These are phyloP conservation scores for Pristionchus arcanus DNA, from an alignment of 2,888 invertebrate species.

Conservation along the genomic window DNA sequence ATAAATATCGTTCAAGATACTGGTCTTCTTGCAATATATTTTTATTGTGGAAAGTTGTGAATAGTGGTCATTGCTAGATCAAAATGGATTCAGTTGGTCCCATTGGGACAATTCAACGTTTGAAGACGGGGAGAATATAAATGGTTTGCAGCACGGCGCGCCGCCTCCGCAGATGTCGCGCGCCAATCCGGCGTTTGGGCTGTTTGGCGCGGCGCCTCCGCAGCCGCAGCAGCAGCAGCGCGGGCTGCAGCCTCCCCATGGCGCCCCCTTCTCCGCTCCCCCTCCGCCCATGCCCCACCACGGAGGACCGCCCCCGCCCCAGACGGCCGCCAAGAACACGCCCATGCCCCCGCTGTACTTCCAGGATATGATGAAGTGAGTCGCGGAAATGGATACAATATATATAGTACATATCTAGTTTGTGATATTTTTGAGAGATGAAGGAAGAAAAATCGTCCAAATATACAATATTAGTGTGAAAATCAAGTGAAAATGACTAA, in stretches of 20 bases:
- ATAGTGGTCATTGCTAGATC: too few species aligned
- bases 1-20: background rate
- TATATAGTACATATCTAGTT: too few species aligned
- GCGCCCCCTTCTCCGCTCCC: background rate
- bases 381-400: background rate
- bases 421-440: too few species aligned
- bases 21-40: too few species aligned
- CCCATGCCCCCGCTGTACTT: conserved; percentile 17
- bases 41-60: too few species aligned
- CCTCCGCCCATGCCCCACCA: conserved; percentile 8
- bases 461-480: too few species aligned
- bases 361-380: conserved; percentile 47
- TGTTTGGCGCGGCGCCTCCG: conserved; percentile 3
- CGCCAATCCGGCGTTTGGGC: background rate
- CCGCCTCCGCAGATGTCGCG: conserved; percentile 3
- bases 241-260: background rate
- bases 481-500: background rate
- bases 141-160: background rate
- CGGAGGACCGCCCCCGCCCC: background rate
- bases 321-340: background rate
- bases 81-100: too few species aligned
- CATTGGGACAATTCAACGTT: too few species aligned
- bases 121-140: too few species aligned
- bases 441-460: too few species aligned
- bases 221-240: background rate